Conservation (phyloP, 53 echinoderm and acorn worm species). For the Paracentrotus lividus region DNA sequence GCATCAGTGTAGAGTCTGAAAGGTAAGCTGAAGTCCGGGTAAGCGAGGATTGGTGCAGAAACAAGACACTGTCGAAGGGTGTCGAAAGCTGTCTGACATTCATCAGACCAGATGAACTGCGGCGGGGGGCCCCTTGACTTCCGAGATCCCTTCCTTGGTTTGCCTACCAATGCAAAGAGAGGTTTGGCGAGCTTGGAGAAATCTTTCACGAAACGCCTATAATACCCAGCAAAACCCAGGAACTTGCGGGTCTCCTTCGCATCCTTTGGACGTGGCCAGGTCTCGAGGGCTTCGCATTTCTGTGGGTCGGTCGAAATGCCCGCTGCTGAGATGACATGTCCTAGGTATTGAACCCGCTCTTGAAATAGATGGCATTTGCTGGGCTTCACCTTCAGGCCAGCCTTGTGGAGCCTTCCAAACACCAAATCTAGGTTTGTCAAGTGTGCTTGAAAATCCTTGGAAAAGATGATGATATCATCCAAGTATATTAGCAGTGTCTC, state of each 20-base stretch:
- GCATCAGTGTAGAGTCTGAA: constrained; percentile 80
- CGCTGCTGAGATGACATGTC: constrained; percentile 69
- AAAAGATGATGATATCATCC: constrained; percentile 76
- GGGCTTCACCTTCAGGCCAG: constrained; percentile 72
- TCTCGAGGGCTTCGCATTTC: constrained; percentile 62
- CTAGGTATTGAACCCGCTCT: constrained; percentile 65
- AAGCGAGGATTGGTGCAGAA: constrained; percentile 54
- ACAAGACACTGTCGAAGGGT: constrained; percentile 16
- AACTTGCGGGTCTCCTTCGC: constrained; percentile 67
- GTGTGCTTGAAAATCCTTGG: constrained; percentile 65
- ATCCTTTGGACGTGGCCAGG: constrained; percentile 63
- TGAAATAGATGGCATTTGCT: constrained; percentile 76
- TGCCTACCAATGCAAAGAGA: constrained; percentile 62
- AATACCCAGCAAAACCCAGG: constrained; percentile 79
- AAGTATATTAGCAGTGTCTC: constrained; percentile 65
- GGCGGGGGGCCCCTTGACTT: not conserved
- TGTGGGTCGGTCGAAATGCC: constrained; percentile 73
- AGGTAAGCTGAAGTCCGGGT: constrained; percentile 49
- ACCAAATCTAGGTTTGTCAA: constrained; percentile 66
- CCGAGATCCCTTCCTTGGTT: not conserved
- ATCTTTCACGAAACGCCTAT: constrained; percentile 73
- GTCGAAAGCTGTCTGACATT: constrained; percentile 43
- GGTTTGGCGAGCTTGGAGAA: constrained; percentile 75
- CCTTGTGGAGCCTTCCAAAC: constrained; percentile 61
- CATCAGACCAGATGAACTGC: not conserved